Evolutionary conservation across 2,113 vertebrate genomes (phyloP).

Genomic region (Falco punctatus): DNA sequence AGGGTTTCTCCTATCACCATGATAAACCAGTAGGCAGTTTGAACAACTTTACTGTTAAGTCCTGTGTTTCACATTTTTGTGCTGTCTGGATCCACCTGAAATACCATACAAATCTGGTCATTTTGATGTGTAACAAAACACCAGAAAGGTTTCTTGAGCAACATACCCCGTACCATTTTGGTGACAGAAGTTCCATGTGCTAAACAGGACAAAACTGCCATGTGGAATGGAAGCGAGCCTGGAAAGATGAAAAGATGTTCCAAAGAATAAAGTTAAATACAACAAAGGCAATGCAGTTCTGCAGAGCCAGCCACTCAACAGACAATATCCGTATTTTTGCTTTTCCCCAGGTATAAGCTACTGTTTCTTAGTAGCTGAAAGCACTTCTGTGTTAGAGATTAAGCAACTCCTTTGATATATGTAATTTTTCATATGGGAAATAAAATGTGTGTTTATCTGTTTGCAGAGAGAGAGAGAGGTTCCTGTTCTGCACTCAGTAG

Average conservation of each 20-base stretch:
- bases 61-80: neutral
- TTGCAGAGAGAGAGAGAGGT: neutral
- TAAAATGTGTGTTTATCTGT: neutral
- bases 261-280: neutral
- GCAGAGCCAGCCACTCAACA: neutral
- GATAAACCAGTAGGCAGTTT: neutral
- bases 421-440: neutral
- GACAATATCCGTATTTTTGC: neutral
- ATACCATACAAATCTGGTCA: neutral
- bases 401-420: neutral
- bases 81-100: neutral
- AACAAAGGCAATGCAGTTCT: neutral
- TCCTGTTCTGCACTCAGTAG: neutral
- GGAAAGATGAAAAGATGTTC: neutral
- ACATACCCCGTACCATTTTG: neutral
- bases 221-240: neutral
- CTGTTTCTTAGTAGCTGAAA: neutral
- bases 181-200: neutral
- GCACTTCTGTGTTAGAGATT: neutral
- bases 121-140: neutral
- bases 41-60: neutral
- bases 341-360: neutral
- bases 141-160: neutral
- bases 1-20: neutral
- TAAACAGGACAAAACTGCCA: neutral